phyloP scores from a whole-genome alignment of 2,888 invertebrate species.

The Ennomos fuscantarius region DNA sequence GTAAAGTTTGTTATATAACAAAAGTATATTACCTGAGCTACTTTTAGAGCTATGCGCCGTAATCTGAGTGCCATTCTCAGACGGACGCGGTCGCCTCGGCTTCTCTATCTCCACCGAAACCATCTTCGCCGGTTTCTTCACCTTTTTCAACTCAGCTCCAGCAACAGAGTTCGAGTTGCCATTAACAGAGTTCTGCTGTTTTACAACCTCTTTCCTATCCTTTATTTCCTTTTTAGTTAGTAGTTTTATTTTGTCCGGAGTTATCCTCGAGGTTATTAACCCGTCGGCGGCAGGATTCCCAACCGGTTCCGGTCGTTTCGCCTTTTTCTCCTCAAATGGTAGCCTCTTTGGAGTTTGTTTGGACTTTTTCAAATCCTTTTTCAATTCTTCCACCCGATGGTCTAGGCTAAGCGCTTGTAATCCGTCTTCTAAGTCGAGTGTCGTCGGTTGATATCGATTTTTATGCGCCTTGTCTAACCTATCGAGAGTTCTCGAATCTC shows the following conservation, averaged over 20 bases:
- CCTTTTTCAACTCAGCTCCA: constrained; percentile 63
- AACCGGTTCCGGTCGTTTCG: constrained; percentile 68
- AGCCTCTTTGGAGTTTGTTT: constrained; percentile 63
- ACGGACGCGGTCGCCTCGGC: constrained; percentile 52
- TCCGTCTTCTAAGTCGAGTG: constrained; percentile 84
- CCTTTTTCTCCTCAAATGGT: constrained; percentile 63
- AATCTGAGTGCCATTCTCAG: constrained; percentile 68
- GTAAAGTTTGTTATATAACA: too few relatives aligned
- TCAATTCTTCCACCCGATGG: constrained; percentile 80
- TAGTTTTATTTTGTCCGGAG: constrained; percentile 74
- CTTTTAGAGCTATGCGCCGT: constrained; percentile 58
- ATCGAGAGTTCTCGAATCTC: constrained; percentile 77
- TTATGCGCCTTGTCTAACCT: constrained; percentile 74
- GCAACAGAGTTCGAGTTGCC: constrained; percentile 47
- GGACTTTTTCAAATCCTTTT: constrained; percentile 69
- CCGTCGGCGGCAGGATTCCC: constrained; percentile 70
- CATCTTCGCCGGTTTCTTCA: constrained; percentile 64
- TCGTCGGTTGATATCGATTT: constrained; percentile 80
- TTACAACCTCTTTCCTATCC: constrained; percentile 71
- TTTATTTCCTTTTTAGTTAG: constrained; percentile 74
- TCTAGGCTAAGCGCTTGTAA: constrained; percentile 82
- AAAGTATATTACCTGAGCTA: constrained; percentile 54
- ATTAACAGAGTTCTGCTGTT: constrained; percentile 69
- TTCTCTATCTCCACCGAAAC: constrained; percentile 65
- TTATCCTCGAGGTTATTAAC: constrained; percentile 63